Base-by-base conservation (phyloP, 2,113 vertebrate genomes). In the Vulpes vulpes region DNA sequence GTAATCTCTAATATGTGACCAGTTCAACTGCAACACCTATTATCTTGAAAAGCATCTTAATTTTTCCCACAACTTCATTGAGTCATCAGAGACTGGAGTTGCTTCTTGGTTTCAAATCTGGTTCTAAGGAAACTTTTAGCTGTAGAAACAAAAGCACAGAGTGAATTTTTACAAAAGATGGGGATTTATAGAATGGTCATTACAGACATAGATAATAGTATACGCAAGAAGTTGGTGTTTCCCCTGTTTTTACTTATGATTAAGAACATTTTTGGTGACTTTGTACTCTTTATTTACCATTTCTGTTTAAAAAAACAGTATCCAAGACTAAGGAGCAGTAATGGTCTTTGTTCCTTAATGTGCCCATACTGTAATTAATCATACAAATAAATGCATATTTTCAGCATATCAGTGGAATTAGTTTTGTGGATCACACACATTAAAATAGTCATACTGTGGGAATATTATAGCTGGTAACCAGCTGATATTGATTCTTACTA, bases 401-500 rank as follows among this genome's bases (percentile, higher is more conserved):
- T 97, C 81, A 94, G 43, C 55, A 80, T 92, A 97, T 96, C 64
- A 81, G 38, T 92, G 94, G 53, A 95, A 86, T 98, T 98, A 91
- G 97, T 98, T 98, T 98, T 98, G 73, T 98, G 97, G 89, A 97
- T 96, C 95, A 95, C 92, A 93, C 62, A 93, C 97, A 96, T 98
- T 98, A 8, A 85, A 97, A 95, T 95, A 94, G 93, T 96, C 97
- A 96, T 19, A 23, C 95, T 97, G 97, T 98, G 98, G 97, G 96
- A 96, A 95, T 98, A 98, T 95, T 98, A 98, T 99, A 99, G 99
- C 99, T 99, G 99, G 99, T 99, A 99, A 99, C 99, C 99, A 99
- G 99, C 99, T 99, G 98, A 98, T 98, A 98, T 8, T 98, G 98
- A 98, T 98, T 98, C 97, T 97, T 98, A 98, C 94, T 98, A 94